These are phyloP conservation scores for Gobionotothen gibberifrons DNA, from an alignment of 2,797 vertebrate species.

Conservation along the genomic window DNA sequence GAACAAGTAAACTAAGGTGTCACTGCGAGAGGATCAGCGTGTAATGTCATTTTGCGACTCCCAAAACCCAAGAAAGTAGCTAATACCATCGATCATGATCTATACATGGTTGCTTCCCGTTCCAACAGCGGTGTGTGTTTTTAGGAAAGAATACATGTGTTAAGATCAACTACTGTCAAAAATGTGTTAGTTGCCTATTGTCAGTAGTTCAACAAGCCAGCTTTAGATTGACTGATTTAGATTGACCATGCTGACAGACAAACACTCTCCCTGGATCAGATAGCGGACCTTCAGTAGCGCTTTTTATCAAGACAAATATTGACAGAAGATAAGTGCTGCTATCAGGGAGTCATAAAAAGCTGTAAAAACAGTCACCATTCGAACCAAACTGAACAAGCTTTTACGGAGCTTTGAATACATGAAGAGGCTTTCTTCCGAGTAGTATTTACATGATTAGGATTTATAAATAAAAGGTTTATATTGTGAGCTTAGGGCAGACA, in stretches of 20 bases:
- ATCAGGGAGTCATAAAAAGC: constrained; percentile 41
- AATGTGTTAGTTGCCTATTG: neutral
- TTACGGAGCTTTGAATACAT: neutral
- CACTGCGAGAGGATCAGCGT: neutral
- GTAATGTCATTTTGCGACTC: neutral
- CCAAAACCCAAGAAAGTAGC: neutral
- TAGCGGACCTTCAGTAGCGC: constrained; percentile 19
- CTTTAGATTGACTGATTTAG: constrained; percentile 11
- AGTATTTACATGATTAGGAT: neutral
- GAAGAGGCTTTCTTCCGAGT: neutral
- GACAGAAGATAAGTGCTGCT: constrained; percentile 63
- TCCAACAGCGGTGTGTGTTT: neutral
- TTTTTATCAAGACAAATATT: constrained; percentile 71
- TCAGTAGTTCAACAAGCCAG: neutral
- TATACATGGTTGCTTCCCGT: neutral
- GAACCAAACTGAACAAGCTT: neutral
- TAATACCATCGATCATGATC: neutral
- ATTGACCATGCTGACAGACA: constrained; percentile 23
- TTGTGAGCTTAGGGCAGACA: neutral
- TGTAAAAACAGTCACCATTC: constrained; percentile 31
- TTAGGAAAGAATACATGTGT: neutral
- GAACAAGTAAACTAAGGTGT: neutral
- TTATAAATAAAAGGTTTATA: neutral
- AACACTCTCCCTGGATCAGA: constrained; percentile 31
- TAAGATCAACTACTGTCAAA: neutral